phyloP scores from a whole-genome alignment of 2,888 invertebrate species.

The Nemotelus pantherinus region DNA sequence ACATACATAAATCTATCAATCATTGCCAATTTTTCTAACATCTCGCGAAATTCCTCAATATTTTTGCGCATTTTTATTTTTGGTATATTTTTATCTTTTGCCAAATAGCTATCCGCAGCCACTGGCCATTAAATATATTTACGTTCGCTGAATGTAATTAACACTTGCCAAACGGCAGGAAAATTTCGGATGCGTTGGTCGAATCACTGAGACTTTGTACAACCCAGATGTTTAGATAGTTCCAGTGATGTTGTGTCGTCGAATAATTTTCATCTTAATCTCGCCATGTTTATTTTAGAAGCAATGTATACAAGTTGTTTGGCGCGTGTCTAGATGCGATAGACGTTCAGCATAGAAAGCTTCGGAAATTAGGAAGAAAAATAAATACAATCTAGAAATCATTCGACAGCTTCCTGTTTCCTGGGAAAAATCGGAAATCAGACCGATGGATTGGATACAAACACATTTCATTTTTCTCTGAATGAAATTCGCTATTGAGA shows the following conservation, averaged over 20 bases:
- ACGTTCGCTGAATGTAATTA: conserved; percentile 11
- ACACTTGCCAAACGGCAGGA: not conserved
- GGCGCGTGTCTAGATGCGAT: not conserved
- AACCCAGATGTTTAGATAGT: conserved; percentile 5
- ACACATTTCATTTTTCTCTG: no score
- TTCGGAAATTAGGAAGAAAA: conserved; percentile 15
- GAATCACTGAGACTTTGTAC: not conserved
- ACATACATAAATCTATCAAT: not conserved
- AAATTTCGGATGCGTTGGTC: not conserved
- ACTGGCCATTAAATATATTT: not conserved
- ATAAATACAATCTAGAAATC: not conserved
- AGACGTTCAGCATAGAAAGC: not conserved
- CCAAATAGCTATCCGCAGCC: not conserved
- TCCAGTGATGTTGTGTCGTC: no score
- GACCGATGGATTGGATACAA: no score
- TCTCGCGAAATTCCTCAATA: no score
- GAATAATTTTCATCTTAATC: no score
- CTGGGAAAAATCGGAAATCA: no score
- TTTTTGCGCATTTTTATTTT: not conserved
- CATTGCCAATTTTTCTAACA: no score
- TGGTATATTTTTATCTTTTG: not conserved
- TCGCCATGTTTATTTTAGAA: no score
- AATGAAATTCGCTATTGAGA: no score
- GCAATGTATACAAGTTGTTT: not conserved
- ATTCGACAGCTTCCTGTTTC: not conserved